Evolutionary conservation across 1,140 invertebrate genomes (phyloP).

Genomic region (Drosophila albomicans): DNA sequence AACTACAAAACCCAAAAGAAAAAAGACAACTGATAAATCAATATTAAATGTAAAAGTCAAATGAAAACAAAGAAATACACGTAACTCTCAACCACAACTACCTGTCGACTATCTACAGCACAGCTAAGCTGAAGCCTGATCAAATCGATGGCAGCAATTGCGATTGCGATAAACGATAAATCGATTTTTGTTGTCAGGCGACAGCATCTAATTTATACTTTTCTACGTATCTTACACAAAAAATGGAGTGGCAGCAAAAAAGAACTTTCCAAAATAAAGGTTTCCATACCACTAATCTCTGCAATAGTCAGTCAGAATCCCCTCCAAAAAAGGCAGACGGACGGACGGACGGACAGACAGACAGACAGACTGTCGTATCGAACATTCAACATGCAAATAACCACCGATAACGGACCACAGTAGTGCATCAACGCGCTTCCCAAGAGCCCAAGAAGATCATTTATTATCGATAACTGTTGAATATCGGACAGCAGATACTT

Average conservation of each 20-base stretch:
- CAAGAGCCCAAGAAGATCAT: constrained; percentile 23
- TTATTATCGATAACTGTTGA: constrained; percentile 36
- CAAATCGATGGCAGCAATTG: not conserved
- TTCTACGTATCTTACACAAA: constrained; percentile 46
- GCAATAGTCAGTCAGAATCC: constrained; percentile 1
- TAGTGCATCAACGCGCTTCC: constrained; percentile 48
- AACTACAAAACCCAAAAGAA: constrained; percentile 11
- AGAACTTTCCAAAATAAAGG: constrained; percentile 45
- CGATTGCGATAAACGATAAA: not conserved
- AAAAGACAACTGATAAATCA: not conserved
- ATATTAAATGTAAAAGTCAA: not conserved
- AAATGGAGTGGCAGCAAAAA: constrained; percentile 34
- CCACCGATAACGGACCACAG: constrained; percentile 61
- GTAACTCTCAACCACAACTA: constrained; percentile 56
- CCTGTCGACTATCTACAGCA: constrained; percentile 51
- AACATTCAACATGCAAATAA: constrained; percentile 31
- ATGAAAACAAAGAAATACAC: constrained; percentile 8
- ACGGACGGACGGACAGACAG: not conserved
- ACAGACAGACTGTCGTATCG: not conserved
- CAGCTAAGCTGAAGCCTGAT: constrained; percentile 27
- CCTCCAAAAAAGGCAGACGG: not conserved
- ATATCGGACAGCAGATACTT: constrained; percentile 7
- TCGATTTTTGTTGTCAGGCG: constrained; percentile 7
- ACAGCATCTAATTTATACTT: constrained; percentile 52
- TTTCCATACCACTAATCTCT: constrained; percentile 35